These are phyloP conservation scores for Natator depressus DNA, from an alignment of 2,113 vertebrate species.

Conservation along the genomic window DNA sequence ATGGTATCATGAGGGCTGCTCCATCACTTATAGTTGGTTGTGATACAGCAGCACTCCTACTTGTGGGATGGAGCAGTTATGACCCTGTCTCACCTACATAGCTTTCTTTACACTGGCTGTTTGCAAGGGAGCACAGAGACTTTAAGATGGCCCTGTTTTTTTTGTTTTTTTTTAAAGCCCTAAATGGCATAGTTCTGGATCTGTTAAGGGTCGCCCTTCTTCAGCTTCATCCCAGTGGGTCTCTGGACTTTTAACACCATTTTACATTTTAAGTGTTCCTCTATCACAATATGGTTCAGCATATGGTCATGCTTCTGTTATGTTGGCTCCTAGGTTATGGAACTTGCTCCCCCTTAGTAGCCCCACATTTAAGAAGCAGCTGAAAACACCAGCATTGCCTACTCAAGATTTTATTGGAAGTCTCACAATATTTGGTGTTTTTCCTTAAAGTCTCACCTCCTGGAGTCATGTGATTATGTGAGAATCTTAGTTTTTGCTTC, in stretches of 20 bases:
- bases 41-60: background rate
- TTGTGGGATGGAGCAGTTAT: no score
- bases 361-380: background rate
- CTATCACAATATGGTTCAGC: no score
- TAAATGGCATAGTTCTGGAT: background rate
- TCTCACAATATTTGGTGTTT: fast-evolving
- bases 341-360: background rate
- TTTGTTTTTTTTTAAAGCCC: no score
- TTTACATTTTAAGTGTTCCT: no score
- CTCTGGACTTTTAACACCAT: no score
- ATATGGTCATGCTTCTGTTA: no score
- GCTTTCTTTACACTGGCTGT: background rate
- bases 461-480: no score
- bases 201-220: background rate
- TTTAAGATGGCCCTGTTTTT: background rate
- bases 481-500: no score
- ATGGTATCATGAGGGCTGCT: background rate
- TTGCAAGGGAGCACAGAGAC: background rate
- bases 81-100: background rate
- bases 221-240: background rate
- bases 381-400: no score
- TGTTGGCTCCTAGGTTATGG: background rate
- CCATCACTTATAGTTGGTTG: background rate
- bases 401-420: background rate
- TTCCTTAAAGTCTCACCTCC: background rate